Evolutionary conservation across 2,797 vertebrate genomes (phyloP).

Genomic region (Notoglanidium macrostoma): DNA sequence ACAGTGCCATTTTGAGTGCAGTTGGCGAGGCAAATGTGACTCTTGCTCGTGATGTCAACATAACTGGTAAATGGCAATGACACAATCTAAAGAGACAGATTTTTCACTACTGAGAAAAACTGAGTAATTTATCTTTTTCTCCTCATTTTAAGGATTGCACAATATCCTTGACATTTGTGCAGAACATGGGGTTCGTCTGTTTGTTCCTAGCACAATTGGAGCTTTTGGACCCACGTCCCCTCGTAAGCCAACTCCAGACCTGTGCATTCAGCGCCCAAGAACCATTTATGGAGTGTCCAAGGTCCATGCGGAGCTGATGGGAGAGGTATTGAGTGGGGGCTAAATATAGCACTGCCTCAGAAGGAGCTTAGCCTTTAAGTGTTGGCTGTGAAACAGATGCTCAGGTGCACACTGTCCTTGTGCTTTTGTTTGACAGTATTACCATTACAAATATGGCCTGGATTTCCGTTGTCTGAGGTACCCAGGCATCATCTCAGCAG

Average conservation of each 20-base stretch:
- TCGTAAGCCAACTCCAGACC: constrained; percentile 87
- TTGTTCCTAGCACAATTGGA: constrained; percentile 93
- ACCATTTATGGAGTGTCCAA: constrained; percentile 97
- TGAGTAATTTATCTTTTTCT: neutral
- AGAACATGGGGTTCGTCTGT: constrained; percentile 86
- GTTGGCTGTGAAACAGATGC: constrained; percentile 6
- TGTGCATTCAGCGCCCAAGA: constrained; percentile 90
- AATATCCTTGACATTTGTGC: constrained; percentile 90
- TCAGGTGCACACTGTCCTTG: constrained; percentile 19
- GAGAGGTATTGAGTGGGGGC: constrained; percentile 79
- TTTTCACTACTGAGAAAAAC: neutral
- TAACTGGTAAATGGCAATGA: constrained; percentile 78
- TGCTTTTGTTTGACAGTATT: constrained; percentile 77
- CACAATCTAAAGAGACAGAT: neutral
- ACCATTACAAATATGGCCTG: constrained; percentile 89
- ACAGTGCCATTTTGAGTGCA: constrained; percentile 91
- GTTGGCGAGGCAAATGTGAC: constrained; percentile 89
- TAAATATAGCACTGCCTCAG: constrained; percentile 3
- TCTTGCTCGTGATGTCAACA: constrained; percentile 88
- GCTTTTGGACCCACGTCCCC: constrained; percentile 92
- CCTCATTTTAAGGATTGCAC: constrained; percentile 80
- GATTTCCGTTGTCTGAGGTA: constrained; percentile 94
- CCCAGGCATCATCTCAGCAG: constrained; percentile 92
- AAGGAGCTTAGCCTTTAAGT: constrained; percentile 4
- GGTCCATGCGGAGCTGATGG: constrained; percentile 94